These are phyloP conservation scores for Conopomorpha cramerella DNA, from an alignment of 1,140 invertebrate genomes.

Conservation along the genomic window DNA sequence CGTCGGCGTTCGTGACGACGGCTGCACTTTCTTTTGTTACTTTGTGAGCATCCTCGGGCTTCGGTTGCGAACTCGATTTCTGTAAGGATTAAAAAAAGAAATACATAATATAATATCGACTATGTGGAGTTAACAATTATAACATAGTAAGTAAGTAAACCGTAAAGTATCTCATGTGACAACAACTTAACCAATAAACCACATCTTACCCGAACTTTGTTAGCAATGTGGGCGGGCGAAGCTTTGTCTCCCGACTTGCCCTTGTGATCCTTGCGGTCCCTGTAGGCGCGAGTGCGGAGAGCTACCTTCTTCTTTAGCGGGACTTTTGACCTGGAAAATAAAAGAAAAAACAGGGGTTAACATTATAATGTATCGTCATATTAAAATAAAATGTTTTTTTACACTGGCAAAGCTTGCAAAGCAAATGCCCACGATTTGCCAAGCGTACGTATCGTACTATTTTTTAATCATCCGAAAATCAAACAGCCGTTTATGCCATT, in stretches of 20 bases:
- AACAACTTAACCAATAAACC: not conserved
- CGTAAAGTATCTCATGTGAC: not conserved
- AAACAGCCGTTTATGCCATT: too few relatives aligned
- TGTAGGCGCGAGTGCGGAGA: conserved; percentile 62
- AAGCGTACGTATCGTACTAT: too few relatives aligned
- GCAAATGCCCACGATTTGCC: too few relatives aligned
- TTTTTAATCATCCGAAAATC: too few relatives aligned
- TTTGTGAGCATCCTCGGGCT: conserved; percentile 34
- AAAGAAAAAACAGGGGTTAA: too few relatives aligned
- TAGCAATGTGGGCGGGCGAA: conserved; percentile 43
- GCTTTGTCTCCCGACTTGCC: conserved; percentile 44
- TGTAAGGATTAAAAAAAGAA: conserved; percentile 16
- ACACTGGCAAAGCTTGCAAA: too few relatives aligned
- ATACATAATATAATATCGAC: too few relatives aligned
- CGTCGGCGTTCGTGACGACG: conserved; percentile 42
- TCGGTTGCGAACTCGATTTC: conserved; percentile 32
- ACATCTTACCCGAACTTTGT: conserved; percentile 53
- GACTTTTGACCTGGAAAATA: conserved; percentile 67
- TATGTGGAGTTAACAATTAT: too few relatives aligned
- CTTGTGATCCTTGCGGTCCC: conserved; percentile 53
- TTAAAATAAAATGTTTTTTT: too few relatives aligned
- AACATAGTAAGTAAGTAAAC: too few relatives aligned
- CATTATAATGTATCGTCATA: too few relatives aligned
- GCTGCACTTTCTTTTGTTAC: conserved; percentile 36
- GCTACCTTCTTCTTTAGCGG: conserved; percentile 75